Percentiles rank a stretch among this genome's conserved stretches.
Conservation (phyloP, 2,888 invertebrate genomes). For the Pachydiplax longipennis region DNA sequence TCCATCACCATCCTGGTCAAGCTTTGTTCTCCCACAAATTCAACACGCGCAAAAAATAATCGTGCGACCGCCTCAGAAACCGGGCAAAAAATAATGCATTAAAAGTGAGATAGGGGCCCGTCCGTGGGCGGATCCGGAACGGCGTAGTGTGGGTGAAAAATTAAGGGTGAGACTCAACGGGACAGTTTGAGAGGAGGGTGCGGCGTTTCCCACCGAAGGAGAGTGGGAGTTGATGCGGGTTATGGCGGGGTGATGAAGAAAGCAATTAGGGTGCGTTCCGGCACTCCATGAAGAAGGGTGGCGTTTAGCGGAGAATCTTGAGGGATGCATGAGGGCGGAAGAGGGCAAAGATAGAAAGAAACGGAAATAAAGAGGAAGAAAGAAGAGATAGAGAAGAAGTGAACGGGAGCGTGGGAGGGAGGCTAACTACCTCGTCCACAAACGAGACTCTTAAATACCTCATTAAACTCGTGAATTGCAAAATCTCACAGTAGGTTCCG, state of each 20-base stretch:
- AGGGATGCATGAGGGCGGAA: neutral
- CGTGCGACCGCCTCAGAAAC: neutral
- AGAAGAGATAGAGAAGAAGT: neutral
- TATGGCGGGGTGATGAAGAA: neutral
- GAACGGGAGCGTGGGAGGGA: neutral
- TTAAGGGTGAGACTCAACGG: neutral
- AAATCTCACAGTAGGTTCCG: no score
- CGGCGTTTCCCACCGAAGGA: neutral
- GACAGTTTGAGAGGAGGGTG: neutral
- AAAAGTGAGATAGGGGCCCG: neutral
- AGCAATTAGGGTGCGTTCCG: constrained; percentile 1
- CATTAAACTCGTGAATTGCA: no score
- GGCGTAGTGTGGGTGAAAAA: neutral
- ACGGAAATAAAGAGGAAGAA: no score
- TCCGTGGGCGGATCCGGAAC: neutral
- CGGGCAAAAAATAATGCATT: neutral
- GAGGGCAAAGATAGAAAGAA: neutral
- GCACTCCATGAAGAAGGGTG: neutral
- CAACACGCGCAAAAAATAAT: neutral
- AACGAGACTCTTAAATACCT: no score
- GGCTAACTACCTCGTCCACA: neutral
- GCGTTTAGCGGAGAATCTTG: neutral
- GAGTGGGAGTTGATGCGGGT: neutral
- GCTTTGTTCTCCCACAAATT: neutral
- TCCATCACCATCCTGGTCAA: neutral